Percentiles rank a stretch among this genome's conserved stretches.
Conservation (phyloP, 2,888 invertebrate species). For the Xanthostigma xanthostigma region DNA sequence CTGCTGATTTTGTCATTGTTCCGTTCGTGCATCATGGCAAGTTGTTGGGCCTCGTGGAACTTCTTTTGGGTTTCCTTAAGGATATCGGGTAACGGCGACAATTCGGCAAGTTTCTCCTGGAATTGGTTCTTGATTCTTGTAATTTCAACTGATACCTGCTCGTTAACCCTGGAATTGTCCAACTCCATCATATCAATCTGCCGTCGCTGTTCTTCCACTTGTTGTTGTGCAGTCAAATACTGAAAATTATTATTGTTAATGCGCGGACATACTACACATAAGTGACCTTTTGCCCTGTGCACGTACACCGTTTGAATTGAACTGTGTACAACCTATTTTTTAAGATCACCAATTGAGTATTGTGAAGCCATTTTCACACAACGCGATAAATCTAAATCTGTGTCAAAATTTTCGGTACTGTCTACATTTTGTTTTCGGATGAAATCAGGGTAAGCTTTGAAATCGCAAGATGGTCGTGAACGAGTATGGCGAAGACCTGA, state of each 20-base stretch:
- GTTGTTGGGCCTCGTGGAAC: conserved; percentile 51
- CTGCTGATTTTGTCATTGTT: conserved; percentile 48
- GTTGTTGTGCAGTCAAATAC: conserved; percentile 50
- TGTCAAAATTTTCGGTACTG: too few species aligned
- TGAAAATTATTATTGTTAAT: conserved; percentile 11
- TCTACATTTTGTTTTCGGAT: too few species aligned
- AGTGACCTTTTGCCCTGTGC: not conserved
- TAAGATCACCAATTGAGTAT: not conserved
- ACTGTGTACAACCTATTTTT: not conserved
- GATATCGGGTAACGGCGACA: conserved; percentile 52
- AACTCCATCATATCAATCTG: conserved; percentile 57
- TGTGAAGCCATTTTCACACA: too few species aligned
- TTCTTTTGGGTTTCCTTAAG: conserved; percentile 51
- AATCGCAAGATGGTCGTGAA: too few species aligned
- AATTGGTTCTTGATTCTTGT: conserved; percentile 54
- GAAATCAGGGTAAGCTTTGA: too few species aligned
- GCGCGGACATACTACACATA: too few species aligned
- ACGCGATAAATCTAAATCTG: too few species aligned
- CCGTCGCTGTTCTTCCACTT: conserved; percentile 52
- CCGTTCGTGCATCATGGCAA: conserved; percentile 47
- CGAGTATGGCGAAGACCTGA: too few species aligned
- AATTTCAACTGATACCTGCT: conserved; percentile 55
- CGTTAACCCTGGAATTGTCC: conserved; percentile 53
- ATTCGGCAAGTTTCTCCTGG: conserved; percentile 54
- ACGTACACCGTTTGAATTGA: conserved; percentile 1